A percentile compares a stretch with the other conserved stretches of the same genome.
Evolutionary conservation across 2,888 invertebrate species (phyloP).

Genomic region (Dysmachus trigonus): DNA sequence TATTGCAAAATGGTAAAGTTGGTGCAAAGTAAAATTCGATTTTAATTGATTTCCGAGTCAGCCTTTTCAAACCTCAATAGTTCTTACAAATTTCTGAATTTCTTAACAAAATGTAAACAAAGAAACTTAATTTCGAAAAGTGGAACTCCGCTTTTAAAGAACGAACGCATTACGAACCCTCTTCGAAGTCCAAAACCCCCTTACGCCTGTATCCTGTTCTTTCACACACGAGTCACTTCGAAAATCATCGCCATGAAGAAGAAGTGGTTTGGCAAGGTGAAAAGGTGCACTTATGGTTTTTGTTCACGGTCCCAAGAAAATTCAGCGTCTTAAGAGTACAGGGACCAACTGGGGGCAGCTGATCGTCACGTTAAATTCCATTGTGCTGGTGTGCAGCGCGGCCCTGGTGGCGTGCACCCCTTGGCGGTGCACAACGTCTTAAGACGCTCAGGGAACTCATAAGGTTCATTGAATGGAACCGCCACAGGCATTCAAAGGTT

Average conservation of each 20-base stretch:
- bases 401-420: constrained; percentile 1
- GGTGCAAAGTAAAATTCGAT: no score
- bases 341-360: neutral
- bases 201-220: neutral
- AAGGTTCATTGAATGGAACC: constrained; percentile 28
- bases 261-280: constrained; percentile 17
- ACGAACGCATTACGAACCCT: neutral
- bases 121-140: neutral
- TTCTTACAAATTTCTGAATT: no score
- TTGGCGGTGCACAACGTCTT: constrained; percentile 22
- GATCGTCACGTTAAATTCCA: neutral
- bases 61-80: no score
- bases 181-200: neutral
- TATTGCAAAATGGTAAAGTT: no score
- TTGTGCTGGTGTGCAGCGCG: neutral
- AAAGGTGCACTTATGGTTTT: constrained; percentile 41
- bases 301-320: neutral
- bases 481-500: neutral
- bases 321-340: constrained; percentile 21
- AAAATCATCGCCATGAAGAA: constrained; percentile 18
- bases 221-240: neutral
- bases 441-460: constrained; percentile 47
- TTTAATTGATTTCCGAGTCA: no score
- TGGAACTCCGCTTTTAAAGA: neutral
- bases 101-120: neutral